Conservation (phyloP, 2,797 vertebrate genomes). For the Otolemur crassicaudatus region DNA sequence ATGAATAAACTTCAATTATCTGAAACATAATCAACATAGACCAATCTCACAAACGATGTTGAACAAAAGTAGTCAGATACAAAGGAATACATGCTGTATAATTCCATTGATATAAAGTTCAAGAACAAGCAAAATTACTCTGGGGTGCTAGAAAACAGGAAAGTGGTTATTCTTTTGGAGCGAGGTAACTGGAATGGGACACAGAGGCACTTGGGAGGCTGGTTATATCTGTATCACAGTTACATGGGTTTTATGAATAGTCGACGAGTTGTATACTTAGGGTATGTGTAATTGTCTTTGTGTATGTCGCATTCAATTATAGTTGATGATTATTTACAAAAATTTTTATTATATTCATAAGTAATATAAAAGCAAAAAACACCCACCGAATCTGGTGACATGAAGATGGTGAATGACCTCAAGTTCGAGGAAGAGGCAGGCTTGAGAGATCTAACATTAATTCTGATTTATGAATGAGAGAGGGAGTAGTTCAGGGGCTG, state of each 20-base stretch:
- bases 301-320: background rate
- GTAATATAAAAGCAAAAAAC: background rate
- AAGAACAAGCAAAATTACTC: background rate
- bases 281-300: background rate
- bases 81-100: no score
- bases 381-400: background rate
- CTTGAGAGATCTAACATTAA: background rate
- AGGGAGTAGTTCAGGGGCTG: background rate
- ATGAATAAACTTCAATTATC: background rate
- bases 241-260: background rate
- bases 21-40: background rate
- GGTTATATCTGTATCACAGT: background rate
- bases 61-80: background rate
- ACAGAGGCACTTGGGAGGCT: background rate
- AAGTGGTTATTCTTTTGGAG: background rate
- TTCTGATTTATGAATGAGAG: background rate
- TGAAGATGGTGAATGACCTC: background rate
- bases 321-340: background rate
- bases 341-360: background rate
- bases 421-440: background rate
- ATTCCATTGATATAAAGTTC: background rate
- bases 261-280: background rate
- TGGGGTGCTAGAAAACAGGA: background rate
- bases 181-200: background rate
- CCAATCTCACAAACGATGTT: background rate